Evolutionary conservation across 2,797 vertebrate species (phyloP), one percentile per base, ranked within the genome.

Genomic region (Myoxocephalus aenaeus): DNA sequence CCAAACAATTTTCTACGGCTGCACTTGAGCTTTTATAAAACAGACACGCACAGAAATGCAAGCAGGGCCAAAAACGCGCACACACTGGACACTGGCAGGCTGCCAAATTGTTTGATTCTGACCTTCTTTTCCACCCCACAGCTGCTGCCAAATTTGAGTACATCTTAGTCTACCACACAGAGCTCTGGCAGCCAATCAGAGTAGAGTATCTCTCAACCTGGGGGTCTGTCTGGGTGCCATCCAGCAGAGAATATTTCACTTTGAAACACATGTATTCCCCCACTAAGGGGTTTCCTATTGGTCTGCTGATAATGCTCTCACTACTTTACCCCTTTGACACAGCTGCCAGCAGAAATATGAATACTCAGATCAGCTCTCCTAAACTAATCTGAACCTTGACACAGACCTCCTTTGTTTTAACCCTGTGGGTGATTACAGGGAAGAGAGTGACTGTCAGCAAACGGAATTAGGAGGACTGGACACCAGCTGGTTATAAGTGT

Each of bases 121-220:
- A 93, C 92, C 92, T 93, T 87, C 80, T 89, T 90, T 90, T 90
- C 81, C 86, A 90, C 81, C 81, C 81, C 75, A 79, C 89, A 91
- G 87, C 91, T 91, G 90, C 88, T 92, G 90, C 90, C 89, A 90
- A 89, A 89, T 86, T 79, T 71, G 70, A 91, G 82, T 84, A 70
- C 75, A 73, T 92, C 86, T 76, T 57, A 2, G 32, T 81, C 84
- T 48, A 72, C 81, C 84, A 81, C 80, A 67, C 12, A 62, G 17
- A 67, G 74, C 57, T 67, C 69, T 74, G 62, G 79, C 75, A 75
- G 77, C 87, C 86, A 89, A 88, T 87, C 81, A 84, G 18, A 81
- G 61, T 1, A 5, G 18, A 77, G 71, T 67, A 71, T 84, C 82
- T 77, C 65, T 79, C 50, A 7, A 84, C 75, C 65, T 73, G 75